These are phyloP conservation scores for Hydrozoanthus tunicans DNA, from an alignment of 64 coral and sea anemone genomes.

Conservation along the genomic window DNA sequence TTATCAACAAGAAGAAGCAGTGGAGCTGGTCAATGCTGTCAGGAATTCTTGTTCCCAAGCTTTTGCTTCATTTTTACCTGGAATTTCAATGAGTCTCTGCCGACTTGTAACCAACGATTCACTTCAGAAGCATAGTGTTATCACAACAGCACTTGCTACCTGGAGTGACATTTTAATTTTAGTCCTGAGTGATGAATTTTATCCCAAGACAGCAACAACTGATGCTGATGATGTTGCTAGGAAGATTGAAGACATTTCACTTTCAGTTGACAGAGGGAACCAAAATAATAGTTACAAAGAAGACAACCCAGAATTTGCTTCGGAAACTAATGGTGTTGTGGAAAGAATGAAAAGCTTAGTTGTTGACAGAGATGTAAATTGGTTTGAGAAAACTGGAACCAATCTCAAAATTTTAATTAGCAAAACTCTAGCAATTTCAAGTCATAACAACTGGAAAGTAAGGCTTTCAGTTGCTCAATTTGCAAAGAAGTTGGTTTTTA, in stretches of 20 bases:
- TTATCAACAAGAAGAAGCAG: constrained; percentile 25
- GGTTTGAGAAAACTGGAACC: constrained; percentile 73
- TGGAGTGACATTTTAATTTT: constrained; percentile 68
- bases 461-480: constrained; percentile 64
- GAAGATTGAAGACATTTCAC: constrained; percentile 46
- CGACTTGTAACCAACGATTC: constrained; percentile 67
- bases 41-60: constrained; percentile 53
- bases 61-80: constrained; percentile 90
- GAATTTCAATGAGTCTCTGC: constrained; percentile 77
- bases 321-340: constrained; percentile 14
- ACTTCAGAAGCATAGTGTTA: constrained; percentile 60
- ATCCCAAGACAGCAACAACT: constrained; percentile 23
- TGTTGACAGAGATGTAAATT: constrained; percentile 36
- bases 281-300: neutral
- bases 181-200: constrained; percentile 78
- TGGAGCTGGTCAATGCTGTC: constrained; percentile 48
- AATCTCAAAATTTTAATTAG: constrained; percentile 86
- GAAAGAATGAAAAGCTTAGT: constrained; percentile 51
- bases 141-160: constrained; percentile 54
- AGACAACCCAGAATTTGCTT: constrained; percentile 5
- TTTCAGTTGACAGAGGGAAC: constrained; percentile 17
- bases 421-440: constrained; percentile 12
- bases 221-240: constrained; percentile 54
- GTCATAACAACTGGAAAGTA: constrained; percentile 91
- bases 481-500: constrained; percentile 65